Evolutionary conservation across 1,140 invertebrate species (phyloP).

Genomic region (Neoseiulus cucumeris): DNA sequence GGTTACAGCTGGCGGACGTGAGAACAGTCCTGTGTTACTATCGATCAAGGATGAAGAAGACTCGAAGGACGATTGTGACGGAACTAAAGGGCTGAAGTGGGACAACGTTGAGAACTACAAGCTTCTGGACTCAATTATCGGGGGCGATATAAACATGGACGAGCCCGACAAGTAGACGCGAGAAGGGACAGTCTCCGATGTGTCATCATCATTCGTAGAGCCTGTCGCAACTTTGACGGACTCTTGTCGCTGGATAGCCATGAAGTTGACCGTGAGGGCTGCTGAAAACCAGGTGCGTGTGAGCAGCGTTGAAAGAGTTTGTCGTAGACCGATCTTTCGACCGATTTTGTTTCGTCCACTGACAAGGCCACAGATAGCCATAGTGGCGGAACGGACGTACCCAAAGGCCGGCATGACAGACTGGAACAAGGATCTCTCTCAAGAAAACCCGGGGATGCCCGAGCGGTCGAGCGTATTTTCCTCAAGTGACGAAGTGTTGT

Average conservation of each 20-base stretch:
- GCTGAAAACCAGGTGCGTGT: too few relatives aligned
- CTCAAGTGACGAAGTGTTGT: too few relatives aligned
- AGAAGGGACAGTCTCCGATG: background rate
- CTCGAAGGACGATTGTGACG: constrained; percentile 3
- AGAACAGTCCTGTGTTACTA: constrained; percentile 3
- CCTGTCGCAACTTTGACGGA: too few relatives aligned
- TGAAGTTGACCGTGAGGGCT: background rate
- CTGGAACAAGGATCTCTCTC: too few relatives aligned
- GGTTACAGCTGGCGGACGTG: background rate
- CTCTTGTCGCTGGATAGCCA: background rate
- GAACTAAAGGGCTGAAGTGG: background rate
- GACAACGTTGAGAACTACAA: constrained; percentile 9
- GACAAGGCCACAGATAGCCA: too few relatives aligned
- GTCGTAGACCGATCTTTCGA: too few relatives aligned
- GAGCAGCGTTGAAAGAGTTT: too few relatives aligned
- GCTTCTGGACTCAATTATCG: constrained; percentile 1
- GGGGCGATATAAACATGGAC: background rate
- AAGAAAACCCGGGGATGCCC: too few relatives aligned
- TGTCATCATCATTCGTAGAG: background rate
- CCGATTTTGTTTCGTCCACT: too few relatives aligned
- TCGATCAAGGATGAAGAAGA: constrained; percentile 8
- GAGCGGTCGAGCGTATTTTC: too few relatives aligned
- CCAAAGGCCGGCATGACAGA: too few relatives aligned
- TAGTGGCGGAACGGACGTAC: too few relatives aligned
- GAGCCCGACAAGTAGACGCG: background rate